Conservation (phyloP, 2,888 invertebrate genomes). For the Seira ritae region DNA sequence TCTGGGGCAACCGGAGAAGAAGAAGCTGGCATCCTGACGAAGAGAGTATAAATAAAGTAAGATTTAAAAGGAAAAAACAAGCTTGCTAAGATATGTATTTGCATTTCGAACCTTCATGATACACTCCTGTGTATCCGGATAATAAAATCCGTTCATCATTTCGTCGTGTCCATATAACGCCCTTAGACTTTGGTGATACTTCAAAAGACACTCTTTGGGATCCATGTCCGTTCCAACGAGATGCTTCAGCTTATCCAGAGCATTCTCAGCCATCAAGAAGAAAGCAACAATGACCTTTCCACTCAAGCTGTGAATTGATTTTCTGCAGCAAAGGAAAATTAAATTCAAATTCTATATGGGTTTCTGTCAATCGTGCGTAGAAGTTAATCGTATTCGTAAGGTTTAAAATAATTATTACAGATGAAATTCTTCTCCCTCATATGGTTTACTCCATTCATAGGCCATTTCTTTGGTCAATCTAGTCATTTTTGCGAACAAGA, state of each 20-base stretch:
- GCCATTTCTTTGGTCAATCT: slow-evolving; percentile 43
- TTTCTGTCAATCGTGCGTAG: not conserved
- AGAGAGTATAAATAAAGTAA: too few species aligned
- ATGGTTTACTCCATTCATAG: slow-evolving; percentile 29
- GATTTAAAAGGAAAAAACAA: slow-evolving; percentile 14
- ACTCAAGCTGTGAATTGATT: slow-evolving; percentile 21
- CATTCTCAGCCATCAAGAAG: slow-evolving; percentile 64
- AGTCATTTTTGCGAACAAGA: slow-evolving; percentile 60
- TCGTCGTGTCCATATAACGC: slow-evolving; percentile 54
- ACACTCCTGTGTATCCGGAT: slow-evolving; percentile 55
- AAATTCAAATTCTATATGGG: not conserved
- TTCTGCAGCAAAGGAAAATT: not conserved
- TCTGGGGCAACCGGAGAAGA: slow-evolving; percentile 62
- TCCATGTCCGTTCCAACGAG: slow-evolving; percentile 62
- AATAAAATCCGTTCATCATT: slow-evolving; percentile 61
- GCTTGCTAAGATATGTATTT: not conserved
- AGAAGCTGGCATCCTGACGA: slow-evolving; percentile 59
- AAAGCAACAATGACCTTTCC: slow-evolving; percentile 58
- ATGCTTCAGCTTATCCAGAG: slow-evolving; percentile 59
- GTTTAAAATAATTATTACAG: slow-evolving; percentile 43
- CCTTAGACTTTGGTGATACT: slow-evolving; percentile 57
- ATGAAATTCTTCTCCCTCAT: slow-evolving; percentile 56
- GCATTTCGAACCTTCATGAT: slow-evolving; percentile 38
- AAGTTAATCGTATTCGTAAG: not conserved
- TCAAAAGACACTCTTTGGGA: slow-evolving; percentile 58